Conservation (phyloP, 2,113 vertebrate genomes). For the Gadus macrocephalus region DNA sequence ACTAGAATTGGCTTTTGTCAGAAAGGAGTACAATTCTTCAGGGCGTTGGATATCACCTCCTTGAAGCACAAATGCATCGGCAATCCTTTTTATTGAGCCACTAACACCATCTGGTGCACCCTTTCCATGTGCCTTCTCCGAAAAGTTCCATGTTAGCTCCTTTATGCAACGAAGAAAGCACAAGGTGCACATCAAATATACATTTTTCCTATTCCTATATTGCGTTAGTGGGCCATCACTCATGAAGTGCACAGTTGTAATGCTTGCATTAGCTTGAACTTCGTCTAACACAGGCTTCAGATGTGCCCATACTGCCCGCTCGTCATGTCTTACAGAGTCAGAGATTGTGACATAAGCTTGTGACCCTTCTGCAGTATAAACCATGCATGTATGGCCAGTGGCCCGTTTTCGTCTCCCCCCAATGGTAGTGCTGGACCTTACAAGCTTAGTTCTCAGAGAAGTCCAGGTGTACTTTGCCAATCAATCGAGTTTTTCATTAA, state of each 20-base stretch:
- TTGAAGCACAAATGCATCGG: neutral
- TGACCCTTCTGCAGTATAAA: no score
- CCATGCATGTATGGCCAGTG: no score
- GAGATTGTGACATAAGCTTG: no score
- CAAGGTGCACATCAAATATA: neutral
- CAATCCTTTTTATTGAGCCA: neutral
- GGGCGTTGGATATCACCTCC: neutral
- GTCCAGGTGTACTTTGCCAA: no score
- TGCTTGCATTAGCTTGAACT: neutral
- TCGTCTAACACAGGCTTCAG: neutral
- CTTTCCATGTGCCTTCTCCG: neutral
- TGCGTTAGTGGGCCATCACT: neutral
- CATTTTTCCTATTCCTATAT: neutral
- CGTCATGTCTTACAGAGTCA: no score
- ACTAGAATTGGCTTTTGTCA: neutral
- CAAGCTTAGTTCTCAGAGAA: no score
- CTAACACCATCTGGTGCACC: neutral
- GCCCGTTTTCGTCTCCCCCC: no score
- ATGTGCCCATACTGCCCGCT: neutral
- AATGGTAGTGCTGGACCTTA: no score
- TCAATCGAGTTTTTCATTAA: no score
- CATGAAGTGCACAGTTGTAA: neutral
- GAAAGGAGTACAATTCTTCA: neutral
- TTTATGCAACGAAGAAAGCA: neutral
- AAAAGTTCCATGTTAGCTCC: neutral